Evolutionary conservation across 2,113 vertebrate genomes (phyloP), one percentile per base, ranked within the genome.

Genomic region (Heterochromis multidens): DNA sequence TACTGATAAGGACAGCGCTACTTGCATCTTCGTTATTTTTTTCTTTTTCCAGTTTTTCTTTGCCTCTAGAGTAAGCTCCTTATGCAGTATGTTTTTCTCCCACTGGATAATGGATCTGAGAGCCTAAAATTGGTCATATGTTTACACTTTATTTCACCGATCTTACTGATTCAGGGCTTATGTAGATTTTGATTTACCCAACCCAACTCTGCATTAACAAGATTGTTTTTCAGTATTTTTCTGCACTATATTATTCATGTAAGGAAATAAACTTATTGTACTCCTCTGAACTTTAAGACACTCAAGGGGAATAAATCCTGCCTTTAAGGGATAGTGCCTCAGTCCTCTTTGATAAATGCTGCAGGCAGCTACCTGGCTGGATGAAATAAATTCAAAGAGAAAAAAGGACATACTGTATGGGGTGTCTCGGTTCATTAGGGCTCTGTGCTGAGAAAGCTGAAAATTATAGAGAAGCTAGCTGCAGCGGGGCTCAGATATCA

Each of bases 321-420:
- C 63, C 19, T 58, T 27, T 79, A 77, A 77, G 11, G 57, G 78
- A 83, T 21, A 25, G 74, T 21, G 35, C 81, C 72, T 87, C 74
- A 70, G 54, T 88, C 83, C 58, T 86, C 85, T 89, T 91, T 94
- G 91, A 90, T 84, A 91, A 91, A 90, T 86, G 65, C 35, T 70
- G 61, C 80, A 59, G 43, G 83, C 58, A 33, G 70, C 52, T 87
- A 91, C 86, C 88, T 91, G 92, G 79, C 56, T 84, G 43, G 29
- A 61, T 86, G 79, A 86, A 91, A 91, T 85, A 87, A 86, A 94
- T 92, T 94, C 83, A 90, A 86, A 89, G 87, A 84, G 77, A 60
- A 90, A 87, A 91, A 85, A 61, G 56, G 12, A 74, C 11, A 16
- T 58, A 62, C 79, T 77, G 59, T 83, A 76, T 31, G 78, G 29